phyloP scores from a whole-genome alignment of 2,113 vertebrate genomes.

The Calyptommatus sinebrachiatus region DNA sequence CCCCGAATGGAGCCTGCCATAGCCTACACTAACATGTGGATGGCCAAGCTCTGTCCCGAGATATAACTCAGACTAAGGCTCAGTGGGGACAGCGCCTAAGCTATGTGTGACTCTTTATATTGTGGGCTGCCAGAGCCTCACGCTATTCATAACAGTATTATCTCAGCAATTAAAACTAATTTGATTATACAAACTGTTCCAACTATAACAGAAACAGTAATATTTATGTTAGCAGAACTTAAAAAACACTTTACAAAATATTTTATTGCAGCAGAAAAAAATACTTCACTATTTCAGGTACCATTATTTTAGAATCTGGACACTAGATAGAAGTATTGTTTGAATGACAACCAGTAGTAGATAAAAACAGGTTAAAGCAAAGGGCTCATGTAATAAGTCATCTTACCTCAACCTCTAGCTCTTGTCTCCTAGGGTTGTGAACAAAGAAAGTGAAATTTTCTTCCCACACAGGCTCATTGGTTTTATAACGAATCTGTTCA shows the following conservation, averaged over 20 bases:
- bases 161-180: neutral
- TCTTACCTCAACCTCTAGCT: conserved; percentile 91
- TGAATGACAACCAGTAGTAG: neutral
- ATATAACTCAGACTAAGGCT: too few species aligned
- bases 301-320: neutral
- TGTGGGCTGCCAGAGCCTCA: too few species aligned
- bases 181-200: neutral
- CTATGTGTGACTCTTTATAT: too few species aligned
- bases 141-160: neutral
- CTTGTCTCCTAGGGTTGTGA: conserved; percentile 89
- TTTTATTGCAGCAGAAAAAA: neutral
- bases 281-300: neutral
- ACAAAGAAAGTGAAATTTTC: conserved; percentile 92
- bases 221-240: neutral
- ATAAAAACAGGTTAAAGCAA: conserved; percentile 8
- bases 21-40: too few species aligned
- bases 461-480: conserved; percentile 93
- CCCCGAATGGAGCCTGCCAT: too few species aligned
- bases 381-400: neutral
- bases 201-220: neutral
- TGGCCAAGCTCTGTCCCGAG: too few species aligned
- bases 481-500: conserved; percentile 87
- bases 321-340: neutral
- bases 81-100: too few species aligned
- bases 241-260: neutral